Percentiles rank a stretch among this genome's conserved stretches.
These are phyloP conservation scores for Potamarius usumacintae DNA, from an alignment of 2,113 vertebrate genomes.

Conservation along the genomic window DNA sequence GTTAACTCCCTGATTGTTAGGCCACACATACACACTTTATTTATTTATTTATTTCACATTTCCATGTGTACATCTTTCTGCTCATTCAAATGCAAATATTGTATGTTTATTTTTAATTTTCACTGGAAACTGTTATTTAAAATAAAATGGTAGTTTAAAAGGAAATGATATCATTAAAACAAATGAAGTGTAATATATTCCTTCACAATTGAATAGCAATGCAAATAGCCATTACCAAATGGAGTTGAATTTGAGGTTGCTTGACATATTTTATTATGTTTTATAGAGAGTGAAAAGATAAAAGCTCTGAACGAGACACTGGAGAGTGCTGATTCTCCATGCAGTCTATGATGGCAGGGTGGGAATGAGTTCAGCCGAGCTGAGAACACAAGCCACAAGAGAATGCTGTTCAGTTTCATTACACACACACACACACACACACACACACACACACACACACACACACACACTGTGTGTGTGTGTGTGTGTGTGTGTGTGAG, in stretches of 20 bases:
- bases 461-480: too few relatives aligned
- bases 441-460: too few relatives aligned
- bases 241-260: constrained; percentile 46
- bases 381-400: constrained; percentile 52
- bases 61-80: neutral
- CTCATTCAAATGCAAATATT: neutral
- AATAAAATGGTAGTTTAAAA: neutral
- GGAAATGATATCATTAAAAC: neutral
- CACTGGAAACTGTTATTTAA: neutral
- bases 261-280: constrained; percentile 49
- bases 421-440: constrained; percentile 16
- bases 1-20: constrained; percentile 9
- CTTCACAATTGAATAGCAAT: neutral
- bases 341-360: constrained; percentile 62
- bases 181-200: constrained; percentile 12
- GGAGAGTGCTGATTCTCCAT: constrained; percentile 53
- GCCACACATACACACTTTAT: neutral
- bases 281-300: constrained; percentile 66
- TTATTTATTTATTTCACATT: neutral
- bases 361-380: constrained; percentile 61
- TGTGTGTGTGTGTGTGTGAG: neutral
- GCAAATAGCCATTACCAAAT: constrained; percentile 21
- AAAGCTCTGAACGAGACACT: constrained; percentile 63
- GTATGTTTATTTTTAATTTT: neutral
- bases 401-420: constrained; percentile 32